Percentiles rank a stretch among this genome's conserved stretches.
phyloP scores from a whole-genome alignment of 37 sponge, comb jelly and placozoan genomes.

The Dysidea cf. avara region DNA sequence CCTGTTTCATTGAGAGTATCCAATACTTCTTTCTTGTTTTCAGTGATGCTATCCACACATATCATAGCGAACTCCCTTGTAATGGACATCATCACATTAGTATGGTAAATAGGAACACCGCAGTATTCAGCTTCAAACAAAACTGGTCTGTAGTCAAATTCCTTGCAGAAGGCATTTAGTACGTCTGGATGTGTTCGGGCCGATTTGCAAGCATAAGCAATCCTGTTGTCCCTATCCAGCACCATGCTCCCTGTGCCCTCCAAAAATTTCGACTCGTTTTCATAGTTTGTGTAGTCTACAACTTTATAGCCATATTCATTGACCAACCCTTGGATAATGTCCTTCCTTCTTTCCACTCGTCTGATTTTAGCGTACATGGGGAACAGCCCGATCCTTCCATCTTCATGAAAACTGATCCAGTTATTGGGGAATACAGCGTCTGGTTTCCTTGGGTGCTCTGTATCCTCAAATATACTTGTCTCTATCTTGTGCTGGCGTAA shows the following conservation, averaged over 20 bases:
- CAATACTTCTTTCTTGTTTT: constrained; percentile 22
- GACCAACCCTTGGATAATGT: constrained; percentile 29
- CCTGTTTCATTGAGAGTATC: constrained; percentile 9
- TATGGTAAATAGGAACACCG: constrained; percentile 67
- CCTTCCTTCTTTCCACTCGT: constrained; percentile 38
- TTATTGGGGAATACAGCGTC: constrained; percentile 83
- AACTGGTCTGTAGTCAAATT: constrained; percentile 44
- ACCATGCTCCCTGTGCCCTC: constrained; percentile 90
- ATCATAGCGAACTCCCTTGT: constrained; percentile 47
- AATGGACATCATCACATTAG: constrained; percentile 74
- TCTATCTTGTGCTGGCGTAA: constrained; percentile 24
- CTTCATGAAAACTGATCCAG: constrained; percentile 71
- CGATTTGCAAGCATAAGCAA: constrained; percentile 62
- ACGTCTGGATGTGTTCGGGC: constrained; percentile 43
- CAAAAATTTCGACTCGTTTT: constrained; percentile 43
- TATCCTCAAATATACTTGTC: constrained; percentile 45
- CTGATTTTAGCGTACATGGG: constrained; percentile 62
- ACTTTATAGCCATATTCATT: constrained; percentile 4
- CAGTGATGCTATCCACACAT: constrained; percentile 50
- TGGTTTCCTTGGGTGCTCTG: constrained; percentile 7
- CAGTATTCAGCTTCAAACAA: constrained; percentile 39
- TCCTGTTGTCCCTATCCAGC: constrained; percentile 61
- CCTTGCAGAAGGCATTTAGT: constrained; percentile 38
- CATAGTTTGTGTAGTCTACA: constrained; percentile 53
- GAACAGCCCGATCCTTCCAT: constrained; percentile 40